A percentile compares a stretch with the other conserved stretches of the same genome.
phyloP scores from a whole-genome alignment of 2,797 vertebrate genomes.

The Hydrolagus colliei region DNA sequence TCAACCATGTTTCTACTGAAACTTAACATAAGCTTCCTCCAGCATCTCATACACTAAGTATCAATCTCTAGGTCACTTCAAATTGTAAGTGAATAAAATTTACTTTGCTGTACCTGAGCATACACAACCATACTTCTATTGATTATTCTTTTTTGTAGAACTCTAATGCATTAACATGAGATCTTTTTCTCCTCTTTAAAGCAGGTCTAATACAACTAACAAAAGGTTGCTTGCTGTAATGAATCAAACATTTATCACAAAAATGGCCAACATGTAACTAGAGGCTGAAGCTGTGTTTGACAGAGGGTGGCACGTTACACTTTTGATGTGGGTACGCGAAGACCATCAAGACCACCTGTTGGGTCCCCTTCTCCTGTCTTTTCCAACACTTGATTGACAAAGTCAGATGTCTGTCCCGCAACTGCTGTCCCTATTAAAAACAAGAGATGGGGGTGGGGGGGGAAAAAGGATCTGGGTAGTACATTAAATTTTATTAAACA shows the following conservation, averaged over 20 bases:
- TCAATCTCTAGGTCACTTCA: slow-evolving; percentile 26
- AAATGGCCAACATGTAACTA: slow-evolving; percentile 30
- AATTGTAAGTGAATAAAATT: slow-evolving; percentile 23
- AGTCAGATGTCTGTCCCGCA: slow-evolving; percentile 93
- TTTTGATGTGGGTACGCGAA: slow-evolving; percentile 87
- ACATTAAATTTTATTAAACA: too few relatives aligned
- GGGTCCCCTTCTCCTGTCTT: slow-evolving; percentile 88
- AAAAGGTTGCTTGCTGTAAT: slow-evolving; percentile 18
- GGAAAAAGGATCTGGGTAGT: not conserved
- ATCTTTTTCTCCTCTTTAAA: slow-evolving; percentile 3
- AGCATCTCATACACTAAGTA: slow-evolving; percentile 1
- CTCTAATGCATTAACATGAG: slow-evolving; percentile 17
- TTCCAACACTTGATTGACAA: slow-evolving; percentile 97
- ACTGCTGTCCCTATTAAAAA: slow-evolving; percentile 74
- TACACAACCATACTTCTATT: slow-evolving; percentile 3
- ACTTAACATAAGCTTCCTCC: slow-evolving; percentile 28
- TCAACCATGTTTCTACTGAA: slow-evolving; percentile 12
- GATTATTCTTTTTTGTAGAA: slow-evolving; percentile 17
- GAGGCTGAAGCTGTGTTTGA: slow-evolving; percentile 12
- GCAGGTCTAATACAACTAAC: slow-evolving; percentile 26
- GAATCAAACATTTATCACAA: slow-evolving; percentile 28
- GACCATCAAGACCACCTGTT: slow-evolving; percentile 90
- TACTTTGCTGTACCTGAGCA: slow-evolving; percentile 20
- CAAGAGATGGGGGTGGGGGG: slow-evolving; percentile 32
- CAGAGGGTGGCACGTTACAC: slow-evolving; percentile 60